Evolutionary conservation across 2,113 vertebrate genomes (phyloP), one percentile per base, ranked within the genome.

Genomic region (Bombycilla garrulus): DNA sequence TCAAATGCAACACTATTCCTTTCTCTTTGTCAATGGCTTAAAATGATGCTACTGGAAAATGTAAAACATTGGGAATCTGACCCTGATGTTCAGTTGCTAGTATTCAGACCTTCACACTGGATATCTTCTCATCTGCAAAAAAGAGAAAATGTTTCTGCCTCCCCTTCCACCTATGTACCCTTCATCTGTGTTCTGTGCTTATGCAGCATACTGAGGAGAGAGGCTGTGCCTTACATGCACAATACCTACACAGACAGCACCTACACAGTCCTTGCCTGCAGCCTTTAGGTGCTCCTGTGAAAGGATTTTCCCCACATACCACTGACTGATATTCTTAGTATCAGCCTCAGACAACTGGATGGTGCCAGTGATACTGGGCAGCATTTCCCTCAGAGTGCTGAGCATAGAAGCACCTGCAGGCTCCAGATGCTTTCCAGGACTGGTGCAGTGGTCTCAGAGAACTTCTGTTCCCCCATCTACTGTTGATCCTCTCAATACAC

Each of bases 1-100:
- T 86, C 78, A 82, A 66, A 93, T 78, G 51, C 28, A 81, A 51
- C 23, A 15, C 54, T 78, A 18, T 50, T 81, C 56, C 21, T 82
- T 93, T 81, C 15, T 61, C 56, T 82, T 86, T 84, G 42, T n/a
- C 42, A 94, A 82, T 84, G 47, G 62, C 84, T 95, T 84, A 56
- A 56, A 56, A 86, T 2, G 3, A 80, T 74, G 50, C 28, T 87
- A 47, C 38, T 84, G 70, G 58, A 50, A 93, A 82, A 93, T 40
- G 19, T 67, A 69, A 84, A 90, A 83, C 44, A 47, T 29, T 42
- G 50, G 25, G 31, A 86, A 25, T 67, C 26, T 76, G 56, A 79
- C 53, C 33, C 54, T 56, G 24, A 33, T 64, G 44, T 72, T 66
- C 56, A 50, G 11, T 65, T 66, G 33, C 21, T 80, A n/a, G 51